These are phyloP conservation scores for Panopea generosa DNA, from an alignment of 2,888 invertebrate species.

Conservation along the genomic window DNA sequence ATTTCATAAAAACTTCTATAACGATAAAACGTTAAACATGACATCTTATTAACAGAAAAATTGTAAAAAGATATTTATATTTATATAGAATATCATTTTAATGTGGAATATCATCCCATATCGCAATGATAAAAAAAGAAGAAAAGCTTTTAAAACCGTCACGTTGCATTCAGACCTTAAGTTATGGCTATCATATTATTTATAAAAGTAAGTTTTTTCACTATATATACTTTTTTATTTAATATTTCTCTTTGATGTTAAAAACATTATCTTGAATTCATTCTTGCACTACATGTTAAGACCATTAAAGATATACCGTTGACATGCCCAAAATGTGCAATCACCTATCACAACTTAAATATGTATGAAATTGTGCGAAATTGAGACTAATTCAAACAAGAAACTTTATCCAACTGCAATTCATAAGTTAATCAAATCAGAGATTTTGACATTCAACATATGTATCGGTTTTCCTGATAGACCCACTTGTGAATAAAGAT, in stretches of 20 bases:
- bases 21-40: too few relatives aligned
- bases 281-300: neutral
- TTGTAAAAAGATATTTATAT: too few relatives aligned
- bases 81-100: too few relatives aligned
- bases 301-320: neutral
- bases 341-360: slow-evolving; percentile 40
- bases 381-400: slow-evolving; percentile 36
- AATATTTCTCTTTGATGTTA: neutral
- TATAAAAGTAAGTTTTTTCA: too few relatives aligned
- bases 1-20: too few relatives aligned
- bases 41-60: too few relatives aligned
- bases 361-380: slow-evolving; percentile 56
- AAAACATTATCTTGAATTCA: neutral
- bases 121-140: too few relatives aligned
- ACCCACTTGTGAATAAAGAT: slow-evolving; percentile 41
- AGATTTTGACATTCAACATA: slow-evolving; percentile 50
- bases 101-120: too few relatives aligned
- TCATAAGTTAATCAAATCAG: slow-evolving; percentile 59
- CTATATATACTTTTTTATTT: neutral
- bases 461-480: slow-evolving; percentile 47
- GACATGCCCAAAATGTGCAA: neutral
- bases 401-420: slow-evolving; percentile 51
- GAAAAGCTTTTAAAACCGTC: too few relatives aligned
- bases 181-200: too few relatives aligned
- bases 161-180: too few relatives aligned